Evolutionary conservation across 2,888 invertebrate genomes (phyloP).

Genomic region (Nebria salina): DNA sequence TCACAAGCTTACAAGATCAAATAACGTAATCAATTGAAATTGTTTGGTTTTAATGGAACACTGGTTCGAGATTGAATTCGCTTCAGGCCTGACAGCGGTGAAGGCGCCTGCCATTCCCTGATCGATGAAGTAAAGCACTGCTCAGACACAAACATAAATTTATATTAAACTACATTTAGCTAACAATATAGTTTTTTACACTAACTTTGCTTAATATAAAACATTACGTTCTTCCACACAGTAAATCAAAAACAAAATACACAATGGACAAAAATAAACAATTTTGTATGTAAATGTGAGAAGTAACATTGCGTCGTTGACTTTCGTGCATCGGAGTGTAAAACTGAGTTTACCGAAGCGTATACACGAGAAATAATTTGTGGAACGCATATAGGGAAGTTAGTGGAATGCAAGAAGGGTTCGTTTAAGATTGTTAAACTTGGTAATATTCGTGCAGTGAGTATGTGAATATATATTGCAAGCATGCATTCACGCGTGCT

Average conservation of each 20-base stretch:
- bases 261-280: too few species aligned
- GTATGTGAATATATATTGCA: conserved; percentile 29
- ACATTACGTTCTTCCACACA: too few species aligned
- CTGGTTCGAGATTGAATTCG: conserved; percentile 3
- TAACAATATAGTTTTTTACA: not conserved
- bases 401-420: not conserved
- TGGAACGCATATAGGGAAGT: not conserved
- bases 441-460: not conserved
- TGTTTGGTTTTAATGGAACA: conserved; percentile 21
- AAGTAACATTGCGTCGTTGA: not conserved
- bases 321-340: not conserved
- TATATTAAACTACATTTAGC: not conserved
- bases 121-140: conserved; percentile 7
- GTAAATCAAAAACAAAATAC: too few species aligned
- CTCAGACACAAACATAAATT: conserved; percentile 3
- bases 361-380: not conserved
- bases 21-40: conserved; percentile 19
- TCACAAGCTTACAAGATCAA: not conserved
- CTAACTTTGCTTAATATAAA: not conserved
- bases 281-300: too few species aligned
- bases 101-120: not conserved
- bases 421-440: conserved; percentile 38
- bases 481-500: conserved; percentile 32
- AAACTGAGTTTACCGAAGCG: not conserved
- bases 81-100: not conserved